These are phyloP conservation scores for Pyralis farinalis DNA, from an alignment of 2,888 invertebrate genomes.

Conservation along the genomic window DNA sequence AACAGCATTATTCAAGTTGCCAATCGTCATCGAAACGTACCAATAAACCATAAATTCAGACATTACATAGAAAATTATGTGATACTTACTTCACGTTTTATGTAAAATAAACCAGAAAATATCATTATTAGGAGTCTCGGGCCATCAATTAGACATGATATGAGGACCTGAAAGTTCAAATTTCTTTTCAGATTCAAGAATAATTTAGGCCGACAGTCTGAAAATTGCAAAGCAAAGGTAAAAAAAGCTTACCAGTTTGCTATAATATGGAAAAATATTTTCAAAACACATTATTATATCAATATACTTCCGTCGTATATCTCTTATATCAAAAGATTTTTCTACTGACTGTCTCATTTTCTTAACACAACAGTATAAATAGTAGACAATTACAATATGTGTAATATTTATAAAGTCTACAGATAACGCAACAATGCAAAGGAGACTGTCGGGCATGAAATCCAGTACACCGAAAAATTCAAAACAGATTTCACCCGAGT, in stretches of 20 bases:
- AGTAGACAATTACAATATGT: neutral
- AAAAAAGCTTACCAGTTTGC: neutral
- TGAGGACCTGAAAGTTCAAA: neutral
- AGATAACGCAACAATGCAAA: neutral
- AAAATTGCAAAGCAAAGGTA: too few species aligned
- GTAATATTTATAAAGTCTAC: neutral
- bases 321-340: neutral
- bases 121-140: constrained; percentile 2
- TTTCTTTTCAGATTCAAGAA: neutral
- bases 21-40: too few species aligned
- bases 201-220: too few species aligned
- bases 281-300: neutral
- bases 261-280: neutral
- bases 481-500: too few species aligned
- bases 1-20: too few species aligned
- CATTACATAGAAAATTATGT: too few species aligned
- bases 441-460: too few species aligned
- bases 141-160: neutral
- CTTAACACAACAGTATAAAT: neutral
- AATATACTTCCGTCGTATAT: neutral
- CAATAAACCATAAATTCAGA: too few species aligned
- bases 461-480: too few species aligned
- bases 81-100: constrained; percentile 1
- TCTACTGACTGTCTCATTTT: neutral
- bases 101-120: neutral